Evolutionary conservation across 2,888 invertebrate genomes (phyloP), one percentile per base, ranked within the genome.

Genomic region (Slavum lentiscoides): DNA sequence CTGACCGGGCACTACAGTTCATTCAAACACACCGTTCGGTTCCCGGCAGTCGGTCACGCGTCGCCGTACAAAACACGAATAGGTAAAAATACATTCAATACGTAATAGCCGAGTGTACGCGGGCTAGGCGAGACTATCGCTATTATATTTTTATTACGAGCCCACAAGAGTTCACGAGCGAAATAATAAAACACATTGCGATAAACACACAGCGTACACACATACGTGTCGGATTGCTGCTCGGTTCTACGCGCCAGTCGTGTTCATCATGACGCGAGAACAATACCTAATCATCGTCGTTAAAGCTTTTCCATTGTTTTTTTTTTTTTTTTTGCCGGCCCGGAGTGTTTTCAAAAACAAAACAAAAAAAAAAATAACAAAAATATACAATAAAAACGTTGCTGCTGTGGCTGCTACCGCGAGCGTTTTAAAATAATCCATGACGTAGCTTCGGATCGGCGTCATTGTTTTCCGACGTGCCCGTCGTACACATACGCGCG

Each of bases 301-400:
- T 6, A 49, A 74, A 53, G 15, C n/a, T 15, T 74, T 30, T 62
- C 62, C n/a, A 74, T 74, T 62, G 73, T 74, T 62, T 74, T 53
- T n/a, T n/a, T 30, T n/a, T 30, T 30, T 30, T 30, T 30, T 30
- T 30, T 30, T 30, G 30, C 13, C 23, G 43, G 21, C 2, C 6
- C 23, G 72, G 3, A 13, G 30, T 30, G 37, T 61, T 73, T 15
- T 61, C 9, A n/a, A 55, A 4, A 53, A 17, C 9, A 9, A 19
- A 11, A 21, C 15, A 53, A 53, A 49, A 62, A 74, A n/a, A 8
- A 53, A 19, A 62, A 23, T n/a, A n/a, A n/a, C n/a, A n/a, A 15
- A 11, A 1, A 13, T 49, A 49, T 15, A 49, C 49, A 13, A 49
- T 49, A 49, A 49, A 49, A 15, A 43, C 30, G 30, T 30, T 4